Conservation (phyloP, 2,113 vertebrate species). For the Neotoma lepida region DNA sequence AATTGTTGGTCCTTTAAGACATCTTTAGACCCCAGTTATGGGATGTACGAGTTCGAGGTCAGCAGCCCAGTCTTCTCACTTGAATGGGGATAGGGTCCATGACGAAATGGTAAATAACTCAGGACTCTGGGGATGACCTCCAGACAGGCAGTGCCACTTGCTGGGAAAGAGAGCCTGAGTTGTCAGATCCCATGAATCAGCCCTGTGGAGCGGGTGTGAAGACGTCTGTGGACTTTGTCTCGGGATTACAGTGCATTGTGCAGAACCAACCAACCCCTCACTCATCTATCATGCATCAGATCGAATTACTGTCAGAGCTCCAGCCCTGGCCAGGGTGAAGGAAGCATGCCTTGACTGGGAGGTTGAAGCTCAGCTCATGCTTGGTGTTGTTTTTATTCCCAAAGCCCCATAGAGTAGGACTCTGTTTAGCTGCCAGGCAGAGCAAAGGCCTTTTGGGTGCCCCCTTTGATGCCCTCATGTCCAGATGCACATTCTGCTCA, state of each 20-base stretch:
- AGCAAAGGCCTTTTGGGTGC: not conserved
- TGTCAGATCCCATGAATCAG: not conserved
- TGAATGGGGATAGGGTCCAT: not conserved
- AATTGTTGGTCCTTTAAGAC: not conserved
- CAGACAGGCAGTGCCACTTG: not conserved
- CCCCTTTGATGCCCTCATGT: not conserved
- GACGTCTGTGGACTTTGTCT: not conserved
- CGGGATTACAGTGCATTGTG: not conserved
- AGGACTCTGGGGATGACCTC: not conserved
- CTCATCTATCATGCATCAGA: not conserved
- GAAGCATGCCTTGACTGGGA: not conserved
- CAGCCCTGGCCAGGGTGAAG: not conserved
- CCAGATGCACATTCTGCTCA: not conserved
- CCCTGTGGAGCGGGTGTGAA: not conserved
- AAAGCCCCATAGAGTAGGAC: not conserved
- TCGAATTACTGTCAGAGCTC: conserved; percentile 35
- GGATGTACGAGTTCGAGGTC: not conserved
- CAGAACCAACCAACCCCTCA: not conserved
- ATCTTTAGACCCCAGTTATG: not conserved
- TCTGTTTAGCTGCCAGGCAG: not conserved
- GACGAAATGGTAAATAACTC: not conserved
- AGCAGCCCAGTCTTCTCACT: not conserved
- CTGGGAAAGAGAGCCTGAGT: not conserved
- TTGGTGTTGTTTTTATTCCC: not conserved
- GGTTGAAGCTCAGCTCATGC: not conserved